Percentiles rank a stretch among this genome's conserved stretches.
Evolutionary conservation across 2,888 invertebrate species (phyloP).

Genomic region (Toxonevra muliebris): DNA sequence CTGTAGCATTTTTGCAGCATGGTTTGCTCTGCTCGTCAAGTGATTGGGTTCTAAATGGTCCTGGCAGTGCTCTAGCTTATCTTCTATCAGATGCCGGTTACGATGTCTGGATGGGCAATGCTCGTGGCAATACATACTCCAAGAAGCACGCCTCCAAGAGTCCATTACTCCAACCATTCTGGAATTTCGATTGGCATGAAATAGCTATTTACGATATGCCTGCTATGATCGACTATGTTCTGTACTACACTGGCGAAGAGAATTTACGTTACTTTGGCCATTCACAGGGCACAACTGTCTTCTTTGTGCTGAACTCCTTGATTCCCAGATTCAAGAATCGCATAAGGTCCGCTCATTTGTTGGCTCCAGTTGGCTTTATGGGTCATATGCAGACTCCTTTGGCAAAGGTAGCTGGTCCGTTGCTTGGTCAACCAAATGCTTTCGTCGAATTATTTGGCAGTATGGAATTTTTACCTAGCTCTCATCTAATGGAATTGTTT

Average conservation of each 20-base stretch:
- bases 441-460: conserved; percentile 51
- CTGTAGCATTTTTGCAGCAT: conserved; percentile 54
- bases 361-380: conserved; percentile 68
- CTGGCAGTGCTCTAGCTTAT: conserved; percentile 48
- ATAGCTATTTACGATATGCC: conserved; percentile 88
- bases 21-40: conserved; percentile 56
- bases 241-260: conserved; percentile 46
- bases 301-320: conserved; percentile 68
- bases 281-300: conserved; percentile 87
- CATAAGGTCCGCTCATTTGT: conserved; percentile 53
- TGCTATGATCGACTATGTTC: conserved; percentile 79
- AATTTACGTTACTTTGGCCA: conserved; percentile 80
- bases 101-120: conserved; percentile 68
- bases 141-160: conserved; percentile 65
- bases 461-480: conserved; percentile 52
- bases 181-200: conserved; percentile 81
- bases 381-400: conserved; percentile 65
- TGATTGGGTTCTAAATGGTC: conserved; percentile 54
- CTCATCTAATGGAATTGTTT: conserved; percentile 54
- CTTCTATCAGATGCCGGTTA: conserved; percentile 53
- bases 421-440: conserved; percentile 52
- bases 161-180: conserved; percentile 51
- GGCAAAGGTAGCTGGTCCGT: conserved; percentile 69
- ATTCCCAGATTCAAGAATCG: conserved; percentile 46
- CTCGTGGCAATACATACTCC: too few relatives aligned